Base-by-base conservation (phyloP, 2,888 invertebrate species). In the Polyommatus iphigenia region DNA sequence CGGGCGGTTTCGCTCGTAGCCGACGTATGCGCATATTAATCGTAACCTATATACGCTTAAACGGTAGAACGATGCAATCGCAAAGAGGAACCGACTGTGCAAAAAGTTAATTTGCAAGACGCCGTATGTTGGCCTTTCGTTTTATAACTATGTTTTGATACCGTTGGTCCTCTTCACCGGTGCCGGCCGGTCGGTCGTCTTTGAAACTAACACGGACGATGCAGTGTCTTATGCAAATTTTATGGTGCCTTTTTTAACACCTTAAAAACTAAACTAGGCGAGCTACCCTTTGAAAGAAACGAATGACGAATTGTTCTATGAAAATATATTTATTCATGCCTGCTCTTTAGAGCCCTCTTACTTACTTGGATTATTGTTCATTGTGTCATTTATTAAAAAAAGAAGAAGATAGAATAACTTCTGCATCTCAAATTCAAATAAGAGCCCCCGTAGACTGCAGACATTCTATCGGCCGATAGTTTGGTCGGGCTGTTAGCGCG, bases 91-190 rank as follows among this genome's bases (percentile, higher is more conserved):
- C 29, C 67, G 67, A 29, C 29, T 15, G 5, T 6, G 29, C 54
- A 72, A 72, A 77, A 77, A 71, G 72, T 59, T 29, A 46, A 76
- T 72, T 78, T 71, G 77, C 29, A 41, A 29, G 18, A 32, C 24
- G 1, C 24, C 13, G 10, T 62, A 24, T 62, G 62, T 13, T 62
- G 62, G 62, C 62, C 62, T 62, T 67, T 67, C 29, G 6, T 29
- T 67, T 67, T 67, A 13, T 67, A 13, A n/a, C n/a, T 67, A 15
- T 29, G 67, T 15, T 29, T 29, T 29, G 29, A 13, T 32, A 67
- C 67, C 67, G 67, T 67, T 67, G 29, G 15, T 67, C 29, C 67
- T 67, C 62, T 62, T 62, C 18, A 6, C 4, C 67, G 29, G 6
- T 29, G 67, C 67, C 67, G 67, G 29, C 67, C 29, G 15, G 67